Conservation (phyloP, 30 jellyfish, hydroid and myxozoan species). For the Aurelia sp. region DNA sequence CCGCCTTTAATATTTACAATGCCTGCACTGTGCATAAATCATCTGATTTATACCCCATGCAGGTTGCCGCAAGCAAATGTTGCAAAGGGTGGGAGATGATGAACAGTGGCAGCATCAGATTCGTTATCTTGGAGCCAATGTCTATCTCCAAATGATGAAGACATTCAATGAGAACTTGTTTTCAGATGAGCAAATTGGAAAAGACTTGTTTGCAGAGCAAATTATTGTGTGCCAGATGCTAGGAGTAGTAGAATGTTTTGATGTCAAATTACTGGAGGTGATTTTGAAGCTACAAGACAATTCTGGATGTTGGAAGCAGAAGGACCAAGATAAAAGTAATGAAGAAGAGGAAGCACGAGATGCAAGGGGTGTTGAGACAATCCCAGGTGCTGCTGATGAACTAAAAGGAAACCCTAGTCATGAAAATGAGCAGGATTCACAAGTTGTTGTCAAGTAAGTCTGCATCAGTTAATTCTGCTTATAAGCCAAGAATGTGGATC, state of each 20-base stretch:
- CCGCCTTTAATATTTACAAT: no score
- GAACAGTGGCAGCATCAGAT: slow-evolving; percentile 35
- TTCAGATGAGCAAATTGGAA: slow-evolving; percentile 34
- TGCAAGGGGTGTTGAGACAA: neutral
- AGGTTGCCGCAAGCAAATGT: slow-evolving; percentile 56
- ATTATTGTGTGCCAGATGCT: slow-evolving; percentile 72
- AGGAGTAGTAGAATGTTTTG: slow-evolving; percentile 63
- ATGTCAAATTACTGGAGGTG: slow-evolving; percentile 24
- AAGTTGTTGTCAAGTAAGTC: slow-evolving; percentile 4
- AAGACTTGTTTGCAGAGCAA: slow-evolving; percentile 69
- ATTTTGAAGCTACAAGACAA: slow-evolving; percentile 43
- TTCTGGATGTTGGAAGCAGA: slow-evolving; percentile 74
- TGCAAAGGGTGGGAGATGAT: slow-evolving; percentile 53
- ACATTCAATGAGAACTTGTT: slow-evolving; percentile 1
- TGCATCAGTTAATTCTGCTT: no score
- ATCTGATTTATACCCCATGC: neutral
- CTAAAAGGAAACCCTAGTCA: neutral
- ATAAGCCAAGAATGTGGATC: no score
- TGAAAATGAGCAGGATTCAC: neutral
- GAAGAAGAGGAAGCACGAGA: slow-evolving; percentile 14
- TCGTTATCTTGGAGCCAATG: slow-evolving; percentile 52
- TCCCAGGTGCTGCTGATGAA: neutral
- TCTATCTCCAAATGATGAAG: slow-evolving; percentile 41
- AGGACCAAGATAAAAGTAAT: slow-evolving; percentile 20
- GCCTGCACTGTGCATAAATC: neutral